Percentiles rank a stretch among this genome's conserved stretches.
phyloP scores from a whole-genome alignment of 2,888 invertebrate genomes.

The Eupithecia inturbata region DNA sequence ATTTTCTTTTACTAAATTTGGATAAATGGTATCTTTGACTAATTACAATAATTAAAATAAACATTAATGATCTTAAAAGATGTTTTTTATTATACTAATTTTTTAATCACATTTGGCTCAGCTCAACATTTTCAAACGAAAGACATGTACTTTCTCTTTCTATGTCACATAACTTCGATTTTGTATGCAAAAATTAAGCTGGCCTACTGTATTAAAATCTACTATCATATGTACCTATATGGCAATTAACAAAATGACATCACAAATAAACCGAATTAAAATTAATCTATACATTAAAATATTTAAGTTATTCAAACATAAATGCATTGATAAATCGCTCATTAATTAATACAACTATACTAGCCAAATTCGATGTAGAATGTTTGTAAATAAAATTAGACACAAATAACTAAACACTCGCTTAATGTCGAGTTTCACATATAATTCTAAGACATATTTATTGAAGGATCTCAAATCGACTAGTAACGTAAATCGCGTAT shows the following conservation, averaged over 20 bases:
- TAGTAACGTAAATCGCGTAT: too few species aligned
- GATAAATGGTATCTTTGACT: constrained; percentile 50
- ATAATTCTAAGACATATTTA: too few species aligned
- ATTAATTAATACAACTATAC: background rate
- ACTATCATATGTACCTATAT: background rate
- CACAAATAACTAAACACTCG: too few species aligned
- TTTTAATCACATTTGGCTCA: background rate
- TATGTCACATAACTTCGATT: too few species aligned
- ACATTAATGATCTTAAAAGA: constrained; percentile 14
- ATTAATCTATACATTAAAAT: background rate
- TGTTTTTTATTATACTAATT: background rate
- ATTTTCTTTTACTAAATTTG: constrained; percentile 40
- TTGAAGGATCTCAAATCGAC: too few species aligned
- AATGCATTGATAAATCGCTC: constrained; percentile 53
- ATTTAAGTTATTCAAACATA: constrained; percentile 34
- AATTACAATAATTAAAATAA: constrained; percentile 38
- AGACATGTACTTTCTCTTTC: background rate
- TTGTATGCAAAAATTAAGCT: too few species aligned
- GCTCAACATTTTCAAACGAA: background rate
- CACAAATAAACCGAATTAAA: background rate
- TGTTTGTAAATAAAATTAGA: too few species aligned
- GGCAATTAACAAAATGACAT: background rate
- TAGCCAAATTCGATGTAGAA: too few species aligned
- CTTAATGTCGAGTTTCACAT: too few species aligned
- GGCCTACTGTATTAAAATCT: background rate